Base-by-base conservation (phyloP, 1,140 invertebrate species). In the Nephila pilipes region DNA sequence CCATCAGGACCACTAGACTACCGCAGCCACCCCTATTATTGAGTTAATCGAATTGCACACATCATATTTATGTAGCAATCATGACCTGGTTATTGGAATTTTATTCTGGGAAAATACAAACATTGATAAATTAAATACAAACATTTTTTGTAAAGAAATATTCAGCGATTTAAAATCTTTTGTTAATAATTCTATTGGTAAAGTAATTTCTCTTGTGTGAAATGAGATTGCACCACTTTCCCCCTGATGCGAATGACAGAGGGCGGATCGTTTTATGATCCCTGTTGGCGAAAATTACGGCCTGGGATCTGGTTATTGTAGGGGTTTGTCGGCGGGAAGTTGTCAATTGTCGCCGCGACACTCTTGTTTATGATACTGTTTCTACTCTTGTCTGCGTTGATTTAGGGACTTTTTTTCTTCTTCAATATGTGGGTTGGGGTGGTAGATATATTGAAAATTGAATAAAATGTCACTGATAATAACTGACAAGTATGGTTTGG, bases 321-420 rank as follows among this genome's bases (percentile, higher is more conserved):
- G 29, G 85, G n/a, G 60, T 58, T 79, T 79, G 75, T 38, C 54
- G 57, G 89, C 57, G 89, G 89, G 75, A 91, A 91, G 55, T 91
- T 91, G 75, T 46, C 89, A 91, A 91, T 91, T 91, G 89, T 81
- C 89, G 79, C 88, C 55, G 32, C 63, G 36, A 46, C 32, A 2
- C 87, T 29, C 46, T 79, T 90, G 65, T 90, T 90, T 90, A 90
- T 90, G 87, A 29, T 79, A n/a, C 87, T 36, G 65, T 32, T 32
- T 57, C 69, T 10, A 60, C 83, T 6, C 83, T 85, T 85, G 83
- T 85, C n/a, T 20, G 46, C 69, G 22, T 90, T 90, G 87, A 90
- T 90, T 90, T 90, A 90, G 46, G 87, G n/a, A 22, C 18, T 46
- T 29, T 14, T 83, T 10, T 54, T 54, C 8, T 54, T 12, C 46